phyloP scores from a whole-genome alignment of 2,797 vertebrate genomes.

The Sebastes nivosus region DNA sequence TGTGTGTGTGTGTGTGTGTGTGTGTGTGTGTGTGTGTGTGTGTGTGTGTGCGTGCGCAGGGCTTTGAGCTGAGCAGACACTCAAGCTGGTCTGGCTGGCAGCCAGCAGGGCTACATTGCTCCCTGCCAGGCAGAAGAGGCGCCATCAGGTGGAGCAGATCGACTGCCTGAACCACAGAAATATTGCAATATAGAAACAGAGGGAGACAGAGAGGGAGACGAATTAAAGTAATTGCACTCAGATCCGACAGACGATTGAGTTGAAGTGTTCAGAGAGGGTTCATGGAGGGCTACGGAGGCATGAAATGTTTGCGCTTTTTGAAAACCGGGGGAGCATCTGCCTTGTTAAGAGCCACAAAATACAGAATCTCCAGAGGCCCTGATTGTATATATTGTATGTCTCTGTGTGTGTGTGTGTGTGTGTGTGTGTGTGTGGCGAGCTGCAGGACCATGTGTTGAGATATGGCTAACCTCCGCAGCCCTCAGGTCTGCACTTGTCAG shows the following conservation, averaged over 20 bases:
- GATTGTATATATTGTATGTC: background rate
- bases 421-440: conserved; percentile 34
- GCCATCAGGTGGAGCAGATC: conserved; percentile 80
- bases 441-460: conserved; percentile 41
- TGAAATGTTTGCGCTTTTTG: conserved; percentile 28
- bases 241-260: conserved; percentile 61
- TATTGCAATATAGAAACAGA: conserved; percentile 64
- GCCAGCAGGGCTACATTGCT: conserved; percentile 77
- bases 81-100: conserved; percentile 81
- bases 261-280: conserved; percentile 44
- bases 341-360: conserved; percentile 38
- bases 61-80: conserved; percentile 79
- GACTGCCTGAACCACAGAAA: conserved; percentile 75
- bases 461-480: conserved; percentile 48
- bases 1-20: conserved; percentile 12
- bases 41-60: conserved; percentile 16
- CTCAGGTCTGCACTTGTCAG: conserved; percentile 80
- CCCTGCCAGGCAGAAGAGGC: conserved; percentile 78
- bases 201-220: conserved; percentile 60
- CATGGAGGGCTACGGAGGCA: conserved; percentile 30
- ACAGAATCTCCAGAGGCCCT: conserved; percentile 19
- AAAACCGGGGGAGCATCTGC: conserved; percentile 44
- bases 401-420: conserved; percentile 1
- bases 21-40: conserved; percentile 21
- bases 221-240: conserved; percentile 72